Evolutionary conservation across 2,113 vertebrate species (phyloP), one percentile per base, ranked within the genome.

Genomic region (Poeciliopsis retropinna): DNA sequence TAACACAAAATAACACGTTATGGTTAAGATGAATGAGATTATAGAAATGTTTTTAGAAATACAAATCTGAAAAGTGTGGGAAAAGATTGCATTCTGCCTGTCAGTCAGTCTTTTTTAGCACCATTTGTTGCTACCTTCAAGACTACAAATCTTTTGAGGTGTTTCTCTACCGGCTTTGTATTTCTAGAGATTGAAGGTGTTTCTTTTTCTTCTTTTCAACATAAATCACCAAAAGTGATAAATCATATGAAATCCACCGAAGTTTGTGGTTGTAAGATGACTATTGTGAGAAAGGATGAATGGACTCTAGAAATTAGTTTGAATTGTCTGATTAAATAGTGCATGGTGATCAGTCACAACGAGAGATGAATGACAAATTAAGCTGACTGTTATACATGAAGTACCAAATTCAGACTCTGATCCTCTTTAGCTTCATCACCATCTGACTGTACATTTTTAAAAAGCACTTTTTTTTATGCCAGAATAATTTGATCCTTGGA

Each of bases 401-500:
- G 27, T 47, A 70, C 28, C 67, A 65, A 76, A 80, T 70, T 27
- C 72, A n/a, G 68, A 81, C 37, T 88, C 61, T 77, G 0, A 75
- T 69, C 17, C 1, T 66, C 31, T 75, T 69, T 19, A 31, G 57
- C 29, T 67, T 34, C 64, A 34, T 25, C 10, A 70, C 47, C 57
- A 34, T 72, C 12, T 30, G 66, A 51, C 57, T 51, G 41, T 11
- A 65, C 28, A 22, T 60, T 72, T 74, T 68, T 71, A 70, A 70
- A 37, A 64, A 54, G 63, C 64, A 17, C 54, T 76, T 66, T 71
- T 78, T 76, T 67, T 71, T 78, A 51, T 57, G 75, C 22, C 25
- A n/a, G 44, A 27, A 37, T 39, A 41, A 73, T 72, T 65, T 62
- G 78, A 82, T 91, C 85, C 85, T 83, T 90, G 88, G 83, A 81